These are phyloP conservation scores for Thrips palmi DNA, from an alignment of 1,140 invertebrate species.

Conservation along the genomic window DNA sequence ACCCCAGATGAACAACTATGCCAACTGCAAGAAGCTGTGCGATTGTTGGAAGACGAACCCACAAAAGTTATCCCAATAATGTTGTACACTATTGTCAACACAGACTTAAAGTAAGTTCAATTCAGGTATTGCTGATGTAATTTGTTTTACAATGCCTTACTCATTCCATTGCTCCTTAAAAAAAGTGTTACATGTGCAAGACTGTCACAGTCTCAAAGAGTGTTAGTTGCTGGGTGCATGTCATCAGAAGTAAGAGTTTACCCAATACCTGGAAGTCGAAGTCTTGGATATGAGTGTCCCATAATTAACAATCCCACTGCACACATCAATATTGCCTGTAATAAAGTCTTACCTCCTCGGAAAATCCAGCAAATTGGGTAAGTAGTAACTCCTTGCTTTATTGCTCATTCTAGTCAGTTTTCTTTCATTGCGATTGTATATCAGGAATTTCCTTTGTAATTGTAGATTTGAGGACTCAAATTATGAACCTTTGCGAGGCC, in stretches of 20 bases:
- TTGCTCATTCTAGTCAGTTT: background rate
- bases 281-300: background rate
- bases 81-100: constrained; percentile 15
- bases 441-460: no score
- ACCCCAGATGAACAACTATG: background rate
- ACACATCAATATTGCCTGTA: background rate
- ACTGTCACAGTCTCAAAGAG: constrained; percentile 11
- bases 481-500: constrained; percentile 43
- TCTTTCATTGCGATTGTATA: no score
- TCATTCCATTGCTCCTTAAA: background rate
- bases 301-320: background rate
- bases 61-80: constrained; percentile 16
- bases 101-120: constrained; percentile 11
- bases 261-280: constrained; percentile 4
- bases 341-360: constrained; percentile 4
- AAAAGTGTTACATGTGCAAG: constrained; percentile 13
- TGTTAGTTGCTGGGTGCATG: constrained; percentile 13
- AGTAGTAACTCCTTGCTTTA: background rate
- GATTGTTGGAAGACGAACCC: constrained; percentile 11
- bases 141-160: background rate
- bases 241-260: constrained; percentile 12
- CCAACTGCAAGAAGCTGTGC: constrained; percentile 14
- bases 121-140: background rate
- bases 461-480: no score
- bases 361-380: constrained; percentile 12